phyloP scores from a whole-genome alignment of 2,113 vertebrate genomes.

The Trichomycterus rosablanca region DNA sequence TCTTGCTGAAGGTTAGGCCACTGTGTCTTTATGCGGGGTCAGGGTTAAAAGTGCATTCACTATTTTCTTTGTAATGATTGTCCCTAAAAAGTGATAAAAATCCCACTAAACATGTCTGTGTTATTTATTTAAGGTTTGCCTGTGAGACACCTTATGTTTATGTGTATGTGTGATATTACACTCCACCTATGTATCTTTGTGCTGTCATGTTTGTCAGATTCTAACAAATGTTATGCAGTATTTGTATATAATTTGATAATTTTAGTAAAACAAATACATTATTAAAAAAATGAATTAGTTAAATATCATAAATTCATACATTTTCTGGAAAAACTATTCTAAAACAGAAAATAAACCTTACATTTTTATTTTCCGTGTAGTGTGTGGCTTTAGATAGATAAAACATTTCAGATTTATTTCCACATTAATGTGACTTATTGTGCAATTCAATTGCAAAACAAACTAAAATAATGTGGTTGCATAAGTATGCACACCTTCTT shows the following conservation, averaged over 20 bases:
- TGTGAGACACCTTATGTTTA: conserved; percentile 30
- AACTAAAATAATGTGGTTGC: no score
- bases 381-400: no score
- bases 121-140: conserved; percentile 50
- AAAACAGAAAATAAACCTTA: no score
- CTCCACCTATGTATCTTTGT: background rate
- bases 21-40: conserved; percentile 63
- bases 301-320: no score
- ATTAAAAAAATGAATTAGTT: no score
- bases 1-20: conserved; percentile 47
- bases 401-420: no score
- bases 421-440: no score
- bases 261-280: background rate
- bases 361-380: no score
- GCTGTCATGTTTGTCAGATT: background rate
- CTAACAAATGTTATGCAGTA: background rate
- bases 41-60: conserved; percentile 69
- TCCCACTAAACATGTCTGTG: conserved; percentile 54
- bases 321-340: no score
- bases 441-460: no score
- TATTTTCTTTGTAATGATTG: conserved; percentile 69
- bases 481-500: no score
- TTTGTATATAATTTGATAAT: background rate
- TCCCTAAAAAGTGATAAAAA: conserved; percentile 64
- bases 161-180: conserved; percentile 11